Conservation (phyloP, 2,113 vertebrate species). For the Corvus hawaiiensis region DNA sequence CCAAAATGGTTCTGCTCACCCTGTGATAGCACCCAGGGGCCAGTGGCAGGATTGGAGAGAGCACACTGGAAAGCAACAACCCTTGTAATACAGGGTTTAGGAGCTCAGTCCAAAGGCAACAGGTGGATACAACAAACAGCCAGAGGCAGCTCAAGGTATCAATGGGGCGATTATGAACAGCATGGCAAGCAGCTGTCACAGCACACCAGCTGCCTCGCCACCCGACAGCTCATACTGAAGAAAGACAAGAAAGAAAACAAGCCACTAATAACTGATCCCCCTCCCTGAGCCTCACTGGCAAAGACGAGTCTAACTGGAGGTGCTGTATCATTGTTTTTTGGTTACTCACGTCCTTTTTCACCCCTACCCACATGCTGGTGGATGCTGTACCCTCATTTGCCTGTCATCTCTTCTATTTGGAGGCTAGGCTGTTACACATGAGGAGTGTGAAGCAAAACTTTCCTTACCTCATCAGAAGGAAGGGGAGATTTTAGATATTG, state of each 20-base stretch:
- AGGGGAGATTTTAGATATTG: background rate
- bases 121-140: constrained; percentile 26
- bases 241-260: background rate
- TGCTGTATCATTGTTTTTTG: background rate
- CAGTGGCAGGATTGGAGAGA: background rate
- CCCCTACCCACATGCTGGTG: background rate
- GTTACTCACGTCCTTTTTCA: background rate
- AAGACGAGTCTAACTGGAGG: background rate
- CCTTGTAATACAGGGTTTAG: background rate
- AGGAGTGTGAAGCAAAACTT: background rate
- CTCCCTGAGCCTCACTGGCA: background rate
- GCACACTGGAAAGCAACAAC: background rate
- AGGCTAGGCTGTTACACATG: background rate
- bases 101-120: constrained; percentile 21
- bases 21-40: background rate
- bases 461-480: background rate
- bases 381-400: background rate
- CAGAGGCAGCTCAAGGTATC: constrained; percentile 32
- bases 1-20: background rate
- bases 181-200: constrained; percentile 2
- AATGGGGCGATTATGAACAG: background rate
- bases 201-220: background rate
- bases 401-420: background rate
- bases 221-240: background rate
- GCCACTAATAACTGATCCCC: background rate